A percentile compares a stretch with the other conserved stretches of the same genome.
Evolutionary conservation across 2,797 vertebrate species (phyloP).

Genomic region (Gymnocypris eckloni): DNA sequence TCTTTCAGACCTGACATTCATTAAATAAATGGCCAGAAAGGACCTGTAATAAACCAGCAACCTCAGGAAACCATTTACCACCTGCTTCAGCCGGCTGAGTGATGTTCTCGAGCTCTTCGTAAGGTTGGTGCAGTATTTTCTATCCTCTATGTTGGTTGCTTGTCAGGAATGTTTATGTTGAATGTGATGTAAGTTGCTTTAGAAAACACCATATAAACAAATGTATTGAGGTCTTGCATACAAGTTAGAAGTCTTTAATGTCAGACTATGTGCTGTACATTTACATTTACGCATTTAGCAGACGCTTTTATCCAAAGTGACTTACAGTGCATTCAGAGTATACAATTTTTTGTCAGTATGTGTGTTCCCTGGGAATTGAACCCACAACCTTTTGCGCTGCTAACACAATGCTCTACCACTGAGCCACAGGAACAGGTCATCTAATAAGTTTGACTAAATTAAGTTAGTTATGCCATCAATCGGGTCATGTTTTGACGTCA

Average conservation of each 20-base stretch:
- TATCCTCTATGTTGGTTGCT: not conserved
- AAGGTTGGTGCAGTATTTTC: not conserved
- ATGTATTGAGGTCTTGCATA: not conserved
- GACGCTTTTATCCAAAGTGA: no score
- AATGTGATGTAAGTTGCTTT: not conserved
- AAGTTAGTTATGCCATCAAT: not conserved
- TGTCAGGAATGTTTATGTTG: not conserved
- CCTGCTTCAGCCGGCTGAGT: not conserved
- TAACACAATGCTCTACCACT: no score
- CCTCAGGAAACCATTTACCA: conserved; percentile 17
- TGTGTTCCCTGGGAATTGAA: no score
- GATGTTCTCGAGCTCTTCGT: not conserved
- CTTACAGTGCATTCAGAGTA: no score
- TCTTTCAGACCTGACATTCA: conserved; percentile 11
- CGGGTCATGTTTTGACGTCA: not conserved
- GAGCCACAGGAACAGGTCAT: no score
- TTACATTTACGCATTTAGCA: no score
- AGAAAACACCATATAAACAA: not conserved
- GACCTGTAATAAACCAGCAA: conserved; percentile 16
- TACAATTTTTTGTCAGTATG: no score
- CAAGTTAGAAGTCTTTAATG: not conserved
- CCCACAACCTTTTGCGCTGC: no score
- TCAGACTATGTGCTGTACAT: not conserved
- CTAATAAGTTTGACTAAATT: not conserved
- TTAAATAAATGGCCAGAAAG: conserved; percentile 14